These are phyloP conservation scores for Aphodius granarius DNA, from an alignment of 2,888 invertebrate species.

Conservation along the genomic window DNA sequence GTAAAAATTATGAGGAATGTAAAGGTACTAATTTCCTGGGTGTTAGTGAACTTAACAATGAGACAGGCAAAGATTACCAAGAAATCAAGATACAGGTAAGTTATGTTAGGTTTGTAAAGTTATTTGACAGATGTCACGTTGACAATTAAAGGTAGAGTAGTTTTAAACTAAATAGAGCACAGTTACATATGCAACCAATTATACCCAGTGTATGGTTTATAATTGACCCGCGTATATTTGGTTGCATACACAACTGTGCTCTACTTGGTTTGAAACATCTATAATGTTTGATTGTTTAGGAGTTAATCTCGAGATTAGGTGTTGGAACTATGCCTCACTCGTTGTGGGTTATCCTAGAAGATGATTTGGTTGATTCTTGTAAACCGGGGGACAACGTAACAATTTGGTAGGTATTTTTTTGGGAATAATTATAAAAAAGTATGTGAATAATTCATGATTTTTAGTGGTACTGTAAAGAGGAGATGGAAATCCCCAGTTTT, in stretches of 20 bases:
- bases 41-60: slow-evolving; percentile 60
- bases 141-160: too few relatives aligned
- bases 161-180: too few relatives aligned
- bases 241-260: too few relatives aligned
- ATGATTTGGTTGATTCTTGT: slow-evolving; percentile 84
- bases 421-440: neutral
- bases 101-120: too few relatives aligned
- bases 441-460: slow-evolving; percentile 30
- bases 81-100: slow-evolving; percentile 80
- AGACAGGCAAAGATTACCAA: slow-evolving; percentile 79
- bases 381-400: slow-evolving; percentile 88
- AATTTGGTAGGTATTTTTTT: slow-evolving; percentile 64
- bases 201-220: too few relatives aligned
- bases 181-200: too few relatives aligned
- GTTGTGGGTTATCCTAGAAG: slow-evolving; percentile 76
- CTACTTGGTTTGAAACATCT: neutral
- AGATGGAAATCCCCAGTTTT: slow-evolving; percentile 68
- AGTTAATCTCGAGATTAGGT: slow-evolving; percentile 72
- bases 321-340: slow-evolving; percentile 75
- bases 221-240: too few relatives aligned
- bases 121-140: too few relatives aligned
- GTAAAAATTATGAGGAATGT: slow-evolving; percentile 61
- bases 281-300: slow-evolving; percentile 54
- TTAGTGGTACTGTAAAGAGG: slow-evolving; percentile 74
- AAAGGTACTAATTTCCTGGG: slow-evolving; percentile 58